Base-by-base conservation (phyloP, 2,113 vertebrate genomes). In the Marmota monax region DNA sequence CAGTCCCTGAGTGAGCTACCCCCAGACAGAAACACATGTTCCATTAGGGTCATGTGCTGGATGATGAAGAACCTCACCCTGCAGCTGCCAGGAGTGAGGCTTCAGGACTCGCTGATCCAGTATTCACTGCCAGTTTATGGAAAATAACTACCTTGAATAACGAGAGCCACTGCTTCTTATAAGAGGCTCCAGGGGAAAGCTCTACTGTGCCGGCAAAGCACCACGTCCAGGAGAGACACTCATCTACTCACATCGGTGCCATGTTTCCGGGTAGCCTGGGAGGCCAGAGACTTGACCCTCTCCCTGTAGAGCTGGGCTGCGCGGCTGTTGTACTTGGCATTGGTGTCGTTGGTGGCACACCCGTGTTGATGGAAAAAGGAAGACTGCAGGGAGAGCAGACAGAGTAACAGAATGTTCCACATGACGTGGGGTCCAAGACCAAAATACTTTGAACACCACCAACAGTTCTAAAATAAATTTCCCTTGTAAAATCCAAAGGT, bases 321-420 rank as follows among this genome's bases (percentile, higher is more conserved):
- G 0, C 99, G 99, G 51, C 99, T 99, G 98, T 99, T 99, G 97
- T 99, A 99, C 97, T 99, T 99, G 78, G 99, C 96, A 2, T 99
- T 99, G 93, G 99, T 99, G 13, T 99, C 99, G 0, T 2, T 99
- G 76, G 99, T 96, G 12, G 97, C 98, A 90, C 99, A 99, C 1
- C 99, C 99, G 0, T 99, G 99, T 48, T 99, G 99, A 86, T 98
- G 99, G 98, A 99, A 99, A 93, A 99, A 99, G 10, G 98, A 98
- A 39, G 98, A 97, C 99, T 99, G 94, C 1, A 2, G 88, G 93
- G 27, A 94, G 12, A 90, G 97, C 0, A 2, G 0, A 0, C 1
- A 3, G 14, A 17, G 92, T 45, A 87, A 7, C 0, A 32, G 67
- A 51, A 4, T 13, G 5, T 23, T 16, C 42, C 34, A 51, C 4